These are phyloP conservation scores for Choreutis nemorana DNA, from an alignment of 2,888 invertebrate species.

Conservation along the genomic window DNA sequence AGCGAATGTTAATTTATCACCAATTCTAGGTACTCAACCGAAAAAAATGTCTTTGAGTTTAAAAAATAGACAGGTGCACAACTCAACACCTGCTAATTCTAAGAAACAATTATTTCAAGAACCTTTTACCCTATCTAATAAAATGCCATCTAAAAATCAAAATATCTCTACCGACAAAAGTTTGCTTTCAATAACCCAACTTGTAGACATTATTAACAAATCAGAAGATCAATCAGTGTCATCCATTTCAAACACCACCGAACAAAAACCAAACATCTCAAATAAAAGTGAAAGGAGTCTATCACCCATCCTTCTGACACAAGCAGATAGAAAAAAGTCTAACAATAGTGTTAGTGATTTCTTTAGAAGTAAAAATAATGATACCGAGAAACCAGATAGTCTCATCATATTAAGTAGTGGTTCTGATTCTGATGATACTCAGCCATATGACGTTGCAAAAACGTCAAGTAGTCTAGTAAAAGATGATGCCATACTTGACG, in stretches of 20 bases:
- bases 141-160: slow-evolving; percentile 9
- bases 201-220: slow-evolving; percentile 51
- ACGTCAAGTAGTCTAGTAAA: too few species aligned
- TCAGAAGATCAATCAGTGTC: slow-evolving; percentile 17
- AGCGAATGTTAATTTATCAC: slow-evolving; percentile 24
- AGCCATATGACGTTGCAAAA: slow-evolving; percentile 22
- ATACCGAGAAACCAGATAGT: slow-evolving; percentile 17
- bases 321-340: slow-evolving; percentile 29
- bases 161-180: slow-evolving; percentile 33
- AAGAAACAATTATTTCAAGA: slow-evolving; percentile 24
- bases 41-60: slow-evolving; percentile 29
- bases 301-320: slow-evolving; percentile 46
- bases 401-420: slow-evolving; percentile 47
- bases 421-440: slow-evolving; percentile 33
- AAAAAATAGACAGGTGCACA: slow-evolving; percentile 19
- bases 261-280: too few species aligned
- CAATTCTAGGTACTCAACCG: slow-evolving; percentile 38
- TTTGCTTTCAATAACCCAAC: slow-evolving; percentile 52
- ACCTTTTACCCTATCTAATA: slow-evolving; percentile 12
- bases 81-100: slow-evolving; percentile 20
- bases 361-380: slow-evolving; percentile 9
- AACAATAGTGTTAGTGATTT: slow-evolving; percentile 5
- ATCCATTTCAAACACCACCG: slow-evolving; percentile 4
- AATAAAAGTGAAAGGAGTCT: slow-evolving; percentile 22
- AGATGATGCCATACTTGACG: too few species aligned